Base-by-base conservation (phyloP, 2,113 vertebrate species). In the Percina caprodes region DNA sequence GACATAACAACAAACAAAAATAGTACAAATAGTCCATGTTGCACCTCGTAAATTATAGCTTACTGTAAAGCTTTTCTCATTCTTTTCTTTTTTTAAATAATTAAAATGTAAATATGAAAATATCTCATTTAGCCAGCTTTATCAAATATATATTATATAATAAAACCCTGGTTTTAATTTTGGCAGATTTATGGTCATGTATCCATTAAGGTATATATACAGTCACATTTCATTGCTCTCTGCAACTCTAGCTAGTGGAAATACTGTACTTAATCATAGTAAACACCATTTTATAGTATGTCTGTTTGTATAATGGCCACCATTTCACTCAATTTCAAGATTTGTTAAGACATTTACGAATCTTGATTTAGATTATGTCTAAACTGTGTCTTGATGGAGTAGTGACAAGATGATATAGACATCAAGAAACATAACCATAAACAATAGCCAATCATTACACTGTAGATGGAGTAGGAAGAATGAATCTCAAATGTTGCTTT, bases 31-130 rank as follows among this genome's bases (percentile, higher is more conserved):
- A n/a, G 2, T 13, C 10, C 62, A 65, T 19, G 10, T 14, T 10
- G 62, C 19, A 18, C 3, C 39, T 46, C 12, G 52, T 62, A 19
- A 35, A 56, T 55, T 18, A 18, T 11, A 35, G 18, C 19, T 30
- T 39, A 2, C n/a, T 54, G 7, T 70, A 6, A 39, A 7, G 56
- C 18, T 54, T 54, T 45, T 54, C 30, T 18, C n/a, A 15, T 15
- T 19, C 1, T 62, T 33, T 33, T 33, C 1, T 65, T 13, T 35
- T 35, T 23, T 23, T 1, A 7, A n/a, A 76, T 59, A 3, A 51
- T 58, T 55, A 14, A 82, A 26, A 52, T 65, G 52, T 21, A 74
- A 60, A 73, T 2, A 23, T 69, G 10, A 26, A 60, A 58, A 49
- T 15, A 49, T 51, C 4, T 46, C 4, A 59, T 59, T 18, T 4